These are phyloP conservation scores for Cryptoblepharus egeriae DNA, from an alignment of 2,797 vertebrate species.

Conservation along the genomic window DNA sequence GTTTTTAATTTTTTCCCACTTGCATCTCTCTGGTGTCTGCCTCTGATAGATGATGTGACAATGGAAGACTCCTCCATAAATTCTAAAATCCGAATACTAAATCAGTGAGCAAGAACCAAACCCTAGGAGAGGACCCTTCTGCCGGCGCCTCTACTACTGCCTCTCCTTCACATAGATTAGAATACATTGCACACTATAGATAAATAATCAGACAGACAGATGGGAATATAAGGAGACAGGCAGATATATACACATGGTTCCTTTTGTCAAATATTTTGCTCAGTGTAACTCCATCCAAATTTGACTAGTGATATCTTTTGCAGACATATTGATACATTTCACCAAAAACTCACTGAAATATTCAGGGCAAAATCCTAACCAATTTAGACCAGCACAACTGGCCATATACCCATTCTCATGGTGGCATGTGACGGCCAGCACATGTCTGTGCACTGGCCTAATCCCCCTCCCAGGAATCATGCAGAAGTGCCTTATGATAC, in stretches of 20 bases:
- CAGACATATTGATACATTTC: not conserved
- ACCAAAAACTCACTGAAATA: conserved; percentile 10
- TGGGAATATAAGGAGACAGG: not conserved
- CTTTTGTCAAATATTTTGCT: rapidly evolving
- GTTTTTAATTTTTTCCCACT: conserved; percentile 80
- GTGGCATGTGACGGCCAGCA: too few species aligned
- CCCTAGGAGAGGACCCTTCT: conserved; percentile 36
- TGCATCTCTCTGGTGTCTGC: conserved; percentile 78
- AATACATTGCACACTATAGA: conserved; percentile 19
- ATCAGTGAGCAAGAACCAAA: conserved; percentile 68
- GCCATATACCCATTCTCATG: too few species aligned
- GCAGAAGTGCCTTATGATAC: too few species aligned
- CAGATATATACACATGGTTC: rapidly evolving
- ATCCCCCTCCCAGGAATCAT: too few species aligned
- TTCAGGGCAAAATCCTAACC: too few species aligned
- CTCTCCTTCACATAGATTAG: not conserved
- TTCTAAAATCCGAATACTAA: conserved; percentile 80
- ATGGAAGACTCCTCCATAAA: conserved; percentile 78
- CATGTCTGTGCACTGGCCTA: too few species aligned
- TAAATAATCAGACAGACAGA: not conserved
- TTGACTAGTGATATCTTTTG: not conserved
- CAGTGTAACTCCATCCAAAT: conserved; percentile 14
- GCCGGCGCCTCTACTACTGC: conserved; percentile 20
- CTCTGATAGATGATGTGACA: conserved; percentile 82
- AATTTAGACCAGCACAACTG: too few species aligned